Conservation (phyloP, 2,113 vertebrate genomes). For the Vicugna pacos region DNA sequence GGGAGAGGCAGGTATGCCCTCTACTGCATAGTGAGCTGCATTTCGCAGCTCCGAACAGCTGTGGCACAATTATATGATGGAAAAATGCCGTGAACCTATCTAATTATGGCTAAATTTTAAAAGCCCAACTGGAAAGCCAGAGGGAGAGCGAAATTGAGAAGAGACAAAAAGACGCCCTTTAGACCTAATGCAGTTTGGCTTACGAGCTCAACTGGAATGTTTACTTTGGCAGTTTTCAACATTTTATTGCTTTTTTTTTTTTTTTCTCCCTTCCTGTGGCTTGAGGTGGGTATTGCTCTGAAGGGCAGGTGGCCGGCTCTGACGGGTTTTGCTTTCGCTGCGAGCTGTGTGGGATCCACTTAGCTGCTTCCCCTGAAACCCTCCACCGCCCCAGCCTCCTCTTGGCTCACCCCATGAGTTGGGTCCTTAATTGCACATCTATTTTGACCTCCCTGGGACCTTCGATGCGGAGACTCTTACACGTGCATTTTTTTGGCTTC, state of each 20-base stretch:
- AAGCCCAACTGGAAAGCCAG: background rate
- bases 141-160: background rate
- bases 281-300: background rate
- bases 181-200: background rate
- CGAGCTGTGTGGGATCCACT: background rate
- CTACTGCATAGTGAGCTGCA: background rate
- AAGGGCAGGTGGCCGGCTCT: background rate
- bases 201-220: background rate
- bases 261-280: background rate
- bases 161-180: background rate
- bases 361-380: background rate
- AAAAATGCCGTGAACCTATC: background rate
- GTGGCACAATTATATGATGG: background rate
- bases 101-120: constrained; percentile 44
- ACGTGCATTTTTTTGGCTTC: background rate
- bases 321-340: background rate
- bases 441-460: background rate
- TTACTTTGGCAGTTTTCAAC: background rate
- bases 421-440: background rate
- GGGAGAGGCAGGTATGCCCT: background rate
- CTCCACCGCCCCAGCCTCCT: accelerated
- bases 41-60: background rate
- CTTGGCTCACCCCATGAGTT: background rate
- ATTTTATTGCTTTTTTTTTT: background rate
- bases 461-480: background rate